These are phyloP conservation scores for Panthera leo DNA, from an alignment of 2,113 vertebrate species.

Conservation along the genomic window DNA sequence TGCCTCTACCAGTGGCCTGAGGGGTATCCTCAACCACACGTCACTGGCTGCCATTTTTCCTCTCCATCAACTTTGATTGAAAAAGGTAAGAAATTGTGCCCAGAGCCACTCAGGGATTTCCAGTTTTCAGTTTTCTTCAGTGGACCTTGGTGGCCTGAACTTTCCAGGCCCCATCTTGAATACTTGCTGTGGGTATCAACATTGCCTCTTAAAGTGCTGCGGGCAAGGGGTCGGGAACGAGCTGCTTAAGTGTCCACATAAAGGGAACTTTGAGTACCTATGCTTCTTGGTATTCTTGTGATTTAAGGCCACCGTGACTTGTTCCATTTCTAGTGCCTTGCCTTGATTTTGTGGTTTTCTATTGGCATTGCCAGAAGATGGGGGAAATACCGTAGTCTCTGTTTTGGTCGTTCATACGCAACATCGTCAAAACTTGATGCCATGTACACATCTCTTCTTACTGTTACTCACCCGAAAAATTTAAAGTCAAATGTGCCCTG, in stretches of 20 bases:
- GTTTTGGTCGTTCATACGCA: background rate
- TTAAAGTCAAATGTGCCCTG: background rate
- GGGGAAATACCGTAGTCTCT: background rate
- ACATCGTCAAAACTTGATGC: background rate
- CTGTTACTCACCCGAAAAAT: background rate
- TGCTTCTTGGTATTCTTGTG: background rate
- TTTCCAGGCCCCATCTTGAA: background rate
- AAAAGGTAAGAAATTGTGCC: background rate
- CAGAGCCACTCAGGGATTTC: background rate
- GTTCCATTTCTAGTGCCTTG: background rate
- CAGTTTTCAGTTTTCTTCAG: background rate
- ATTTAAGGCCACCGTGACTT: background rate
- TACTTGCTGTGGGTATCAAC: background rate
- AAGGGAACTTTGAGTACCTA: background rate
- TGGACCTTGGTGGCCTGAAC: background rate
- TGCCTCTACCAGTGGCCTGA: no score
- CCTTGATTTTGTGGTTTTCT: background rate
- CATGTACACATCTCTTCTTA: background rate
- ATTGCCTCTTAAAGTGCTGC: background rate
- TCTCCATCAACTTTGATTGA: background rate
- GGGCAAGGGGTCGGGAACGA: background rate
- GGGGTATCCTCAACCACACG: background rate
- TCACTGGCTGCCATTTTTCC: background rate
- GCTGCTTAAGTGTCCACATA: background rate
- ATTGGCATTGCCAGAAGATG: background rate